phyloP scores from a whole-genome alignment of 2,113 vertebrate species.

The Nestor notabilis region DNA sequence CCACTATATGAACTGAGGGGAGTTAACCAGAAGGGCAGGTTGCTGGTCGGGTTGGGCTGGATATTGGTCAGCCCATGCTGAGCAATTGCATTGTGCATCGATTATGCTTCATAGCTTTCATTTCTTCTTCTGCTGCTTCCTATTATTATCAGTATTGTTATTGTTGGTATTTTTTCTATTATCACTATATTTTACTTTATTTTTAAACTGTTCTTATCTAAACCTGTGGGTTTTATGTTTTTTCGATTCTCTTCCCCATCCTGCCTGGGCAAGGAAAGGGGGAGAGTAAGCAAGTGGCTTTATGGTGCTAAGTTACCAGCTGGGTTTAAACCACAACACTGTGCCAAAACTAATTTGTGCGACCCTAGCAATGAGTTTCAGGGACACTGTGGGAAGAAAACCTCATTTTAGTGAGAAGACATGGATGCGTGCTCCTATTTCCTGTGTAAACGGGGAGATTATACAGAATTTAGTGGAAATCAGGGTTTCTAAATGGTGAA shows the following conservation, averaged over 20 bases:
- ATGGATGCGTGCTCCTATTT: fast-evolving
- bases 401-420: not conserved
- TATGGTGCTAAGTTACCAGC: not conserved
- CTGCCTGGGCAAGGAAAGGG: not conserved
- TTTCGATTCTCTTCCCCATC: not conserved
- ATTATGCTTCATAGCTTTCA: not conserved
- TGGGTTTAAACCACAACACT: not conserved
- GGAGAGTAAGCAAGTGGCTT: not conserved
- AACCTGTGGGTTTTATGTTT: not conserved
- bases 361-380: not conserved
- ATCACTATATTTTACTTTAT: not conserved
- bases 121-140: not conserved
- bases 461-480: not conserved
- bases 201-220: not conserved
- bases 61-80: not conserved
- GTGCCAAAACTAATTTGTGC: not conserved
- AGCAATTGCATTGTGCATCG: not conserved
- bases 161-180: not conserved
- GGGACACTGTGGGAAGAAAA: not conserved
- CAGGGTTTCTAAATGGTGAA: not conserved
- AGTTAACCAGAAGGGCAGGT: not conserved
- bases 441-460: not conserved
- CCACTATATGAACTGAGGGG: not conserved
- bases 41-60: not conserved
- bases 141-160: not conserved